Conservation (phyloP, 2,888 invertebrate species). For the Drosophila diplacantha region DNA sequence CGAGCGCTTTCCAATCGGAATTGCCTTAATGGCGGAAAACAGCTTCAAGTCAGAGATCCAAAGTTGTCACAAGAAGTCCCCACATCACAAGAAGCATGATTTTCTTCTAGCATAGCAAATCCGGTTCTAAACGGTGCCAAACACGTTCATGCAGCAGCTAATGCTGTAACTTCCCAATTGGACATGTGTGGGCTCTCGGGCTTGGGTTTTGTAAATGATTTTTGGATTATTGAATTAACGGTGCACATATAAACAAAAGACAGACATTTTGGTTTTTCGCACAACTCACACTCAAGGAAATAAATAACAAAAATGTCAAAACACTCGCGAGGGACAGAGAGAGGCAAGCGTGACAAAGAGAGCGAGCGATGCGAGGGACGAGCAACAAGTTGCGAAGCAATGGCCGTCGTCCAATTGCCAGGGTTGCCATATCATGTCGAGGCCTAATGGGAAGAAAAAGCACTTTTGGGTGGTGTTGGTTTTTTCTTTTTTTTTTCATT, state of each 20-base stretch:
- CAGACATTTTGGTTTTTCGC: conserved; percentile 20
- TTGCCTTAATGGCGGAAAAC: conserved; percentile 45
- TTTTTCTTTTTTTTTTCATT: conserved; percentile 3
- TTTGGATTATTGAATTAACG: conserved; percentile 9
- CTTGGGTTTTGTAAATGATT: conserved; percentile 2
- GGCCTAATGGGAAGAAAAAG: conserved; percentile 42
- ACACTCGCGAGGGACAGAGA: conserved; percentile 45
- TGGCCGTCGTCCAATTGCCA: conserved; percentile 57
- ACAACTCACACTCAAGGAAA: conserved; percentile 29
- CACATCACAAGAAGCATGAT: conserved; percentile 30
- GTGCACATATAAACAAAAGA: conserved; percentile 1
- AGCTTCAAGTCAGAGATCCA: conserved; percentile 41
- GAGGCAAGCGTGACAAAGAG: conserved; percentile 39
- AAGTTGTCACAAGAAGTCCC: conserved; percentile 57
- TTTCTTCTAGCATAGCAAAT: conserved; percentile 47
- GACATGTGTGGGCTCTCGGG: conserved; percentile 10
- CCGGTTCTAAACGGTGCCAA: conserved; percentile 64
- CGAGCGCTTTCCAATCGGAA: conserved; percentile 28
- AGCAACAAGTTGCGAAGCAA: conserved; percentile 70
- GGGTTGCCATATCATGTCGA: conserved; percentile 59
- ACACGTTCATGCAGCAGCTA: conserved; percentile 38
- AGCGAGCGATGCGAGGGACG: conserved; percentile 47
- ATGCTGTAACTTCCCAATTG: conserved; percentile 15
- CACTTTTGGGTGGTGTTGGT: conserved; percentile 39
- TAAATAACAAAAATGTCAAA: conserved; percentile 36